Conservation (phyloP, 2,888 invertebrate genomes). For the Parnassius apollo region DNA sequence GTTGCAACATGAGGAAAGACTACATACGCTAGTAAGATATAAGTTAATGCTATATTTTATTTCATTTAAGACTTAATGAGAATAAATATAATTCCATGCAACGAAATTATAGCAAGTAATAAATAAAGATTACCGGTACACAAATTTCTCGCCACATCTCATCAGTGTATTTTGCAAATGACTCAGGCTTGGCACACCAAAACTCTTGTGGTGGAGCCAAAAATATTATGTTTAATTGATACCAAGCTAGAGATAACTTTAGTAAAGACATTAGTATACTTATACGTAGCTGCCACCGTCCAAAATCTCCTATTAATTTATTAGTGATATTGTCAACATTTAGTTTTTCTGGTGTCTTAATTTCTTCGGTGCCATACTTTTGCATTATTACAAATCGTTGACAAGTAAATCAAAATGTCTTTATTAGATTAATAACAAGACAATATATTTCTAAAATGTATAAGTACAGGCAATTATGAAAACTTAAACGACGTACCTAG, state of each 20-base stretch:
- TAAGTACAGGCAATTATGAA: no score
- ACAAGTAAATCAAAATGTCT: no score
- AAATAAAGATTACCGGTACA: constrained; percentile 50
- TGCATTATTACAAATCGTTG: constrained; percentile 19
- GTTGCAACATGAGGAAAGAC: no score
- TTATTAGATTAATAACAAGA: no score
- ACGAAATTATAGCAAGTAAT: neutral
- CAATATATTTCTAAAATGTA: no score
- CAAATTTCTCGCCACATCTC: constrained; percentile 70
- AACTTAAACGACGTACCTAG: no score
- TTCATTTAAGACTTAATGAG: no score
- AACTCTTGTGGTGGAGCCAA: constrained; percentile 82
- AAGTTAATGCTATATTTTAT: no score
- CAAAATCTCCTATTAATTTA: constrained; percentile 78
- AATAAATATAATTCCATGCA: neutral
- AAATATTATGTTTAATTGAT: constrained; percentile 83
- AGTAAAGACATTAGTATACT: constrained; percentile 78
- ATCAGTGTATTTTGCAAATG: constrained; percentile 46
- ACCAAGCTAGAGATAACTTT: constrained; percentile 83
- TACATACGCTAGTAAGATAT: no score
- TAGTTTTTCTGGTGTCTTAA: constrained; percentile 16
- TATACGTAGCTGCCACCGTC: constrained; percentile 80
- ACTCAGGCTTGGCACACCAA: constrained; percentile 75
- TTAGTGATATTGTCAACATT: constrained; percentile 48
- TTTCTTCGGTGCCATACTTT: constrained; percentile 16